These are phyloP conservation scores for Hemicrepidius hirtus DNA, from an alignment of 2,888 invertebrate species.

Conservation along the genomic window DNA sequence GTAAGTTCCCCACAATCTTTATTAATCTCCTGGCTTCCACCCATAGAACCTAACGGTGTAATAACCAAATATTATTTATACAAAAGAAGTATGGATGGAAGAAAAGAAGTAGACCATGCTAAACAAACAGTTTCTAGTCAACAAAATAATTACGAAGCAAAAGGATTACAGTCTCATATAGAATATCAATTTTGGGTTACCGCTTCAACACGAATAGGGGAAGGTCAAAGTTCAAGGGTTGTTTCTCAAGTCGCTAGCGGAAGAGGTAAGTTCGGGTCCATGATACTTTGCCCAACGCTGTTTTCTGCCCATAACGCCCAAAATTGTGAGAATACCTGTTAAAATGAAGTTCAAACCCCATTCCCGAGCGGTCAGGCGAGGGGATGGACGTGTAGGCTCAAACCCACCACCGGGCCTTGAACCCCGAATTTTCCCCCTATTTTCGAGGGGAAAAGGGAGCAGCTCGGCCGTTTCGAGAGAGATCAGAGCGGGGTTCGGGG, in stretches of 20 bases:
- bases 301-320: too few species aligned
- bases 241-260: conserved; percentile 80
- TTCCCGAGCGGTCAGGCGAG: too few species aligned
- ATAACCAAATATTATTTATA: conserved; percentile 85
- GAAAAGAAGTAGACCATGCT: conserved; percentile 81
- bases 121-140: conserved; percentile 80
- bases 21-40: conserved; percentile 86
- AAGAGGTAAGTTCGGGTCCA: conserved; percentile 70
- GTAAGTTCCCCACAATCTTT: conserved; percentile 84
- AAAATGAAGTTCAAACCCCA: too few species aligned
- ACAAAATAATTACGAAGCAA: conserved; percentile 80
- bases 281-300: too few species aligned
- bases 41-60: conserved; percentile 83
- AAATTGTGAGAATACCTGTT: too few species aligned
- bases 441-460: too few species aligned
- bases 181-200: conserved; percentile 89
- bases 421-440: too few species aligned
- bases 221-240: conserved; percentile 83
- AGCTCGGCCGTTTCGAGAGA: too few species aligned
- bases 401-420: too few species aligned
- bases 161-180: conserved; percentile 79
- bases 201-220: conserved; percentile 85
- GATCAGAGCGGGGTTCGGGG: too few species aligned
- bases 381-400: too few species aligned
- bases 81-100: conserved; percentile 80